Percentiles rank a stretch among this genome's conserved stretches.
phyloP scores from a whole-genome alignment of 1,140 invertebrate species.

The Vollenhovia emeryi region DNA sequence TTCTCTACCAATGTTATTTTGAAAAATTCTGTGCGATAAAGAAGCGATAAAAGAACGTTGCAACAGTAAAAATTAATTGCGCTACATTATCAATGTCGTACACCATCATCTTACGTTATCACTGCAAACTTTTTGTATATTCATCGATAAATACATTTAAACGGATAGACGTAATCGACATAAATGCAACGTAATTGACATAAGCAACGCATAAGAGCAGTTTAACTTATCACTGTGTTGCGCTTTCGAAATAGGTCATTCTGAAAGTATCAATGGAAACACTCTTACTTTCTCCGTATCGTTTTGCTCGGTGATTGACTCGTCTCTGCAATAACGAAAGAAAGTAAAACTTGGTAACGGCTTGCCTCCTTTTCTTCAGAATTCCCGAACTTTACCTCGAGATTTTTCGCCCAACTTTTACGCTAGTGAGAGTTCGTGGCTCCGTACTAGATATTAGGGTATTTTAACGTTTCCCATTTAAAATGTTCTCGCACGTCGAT shows the following conservation, averaged over 20 bases:
- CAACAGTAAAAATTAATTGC: not conserved
- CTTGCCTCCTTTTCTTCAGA: constrained; percentile 15
- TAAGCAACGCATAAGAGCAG: not conserved
- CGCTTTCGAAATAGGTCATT: constrained; percentile 44
- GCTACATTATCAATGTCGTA: not conserved
- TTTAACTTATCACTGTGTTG: constrained; percentile 20
- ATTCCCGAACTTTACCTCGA: constrained; percentile 38
- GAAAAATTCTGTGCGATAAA: not conserved
- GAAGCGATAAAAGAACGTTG: not conserved
- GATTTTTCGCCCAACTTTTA: constrained; percentile 65
- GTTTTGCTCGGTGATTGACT: constrained; percentile 56
- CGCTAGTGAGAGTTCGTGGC: constrained; percentile 13
- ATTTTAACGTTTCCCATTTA: constrained; percentile 21
- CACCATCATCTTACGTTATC: not conserved
- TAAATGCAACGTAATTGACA: constrained; percentile 7
- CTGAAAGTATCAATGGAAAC: constrained; percentile 45
- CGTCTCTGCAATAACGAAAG: constrained; percentile 53
- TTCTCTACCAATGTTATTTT: not conserved
- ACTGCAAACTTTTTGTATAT: not conserved
- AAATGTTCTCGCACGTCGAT: not conserved
- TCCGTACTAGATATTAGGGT: not conserved
- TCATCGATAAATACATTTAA: not conserved
- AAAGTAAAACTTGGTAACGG: constrained; percentile 54
- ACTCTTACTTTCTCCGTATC: constrained; percentile 54
- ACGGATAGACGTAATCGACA: not conserved